These are phyloP conservation scores for Crenichthys baileyi DNA, from an alignment of 2,797 vertebrate species.

Conservation along the genomic window DNA sequence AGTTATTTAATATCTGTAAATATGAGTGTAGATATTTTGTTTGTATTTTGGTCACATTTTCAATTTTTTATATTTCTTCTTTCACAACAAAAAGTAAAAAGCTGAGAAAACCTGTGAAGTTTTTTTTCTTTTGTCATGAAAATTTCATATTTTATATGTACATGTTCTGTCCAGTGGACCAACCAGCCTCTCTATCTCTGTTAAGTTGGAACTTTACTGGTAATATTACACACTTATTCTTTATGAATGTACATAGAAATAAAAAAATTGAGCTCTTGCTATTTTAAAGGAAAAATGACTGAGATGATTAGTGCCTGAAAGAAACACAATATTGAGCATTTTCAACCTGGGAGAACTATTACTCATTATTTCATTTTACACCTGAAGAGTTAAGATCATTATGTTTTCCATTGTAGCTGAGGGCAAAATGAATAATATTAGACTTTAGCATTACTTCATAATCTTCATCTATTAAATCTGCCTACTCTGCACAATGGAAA, in stretches of 20 bases:
- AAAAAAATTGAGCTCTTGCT: background rate
- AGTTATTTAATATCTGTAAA: constrained; percentile 74
- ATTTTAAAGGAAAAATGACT: background rate
- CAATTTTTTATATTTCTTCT: constrained; percentile 35
- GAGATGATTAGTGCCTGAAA: background rate
- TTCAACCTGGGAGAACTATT: background rate
- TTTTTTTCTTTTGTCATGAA: background rate
- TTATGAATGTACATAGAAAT: constrained; percentile 4
- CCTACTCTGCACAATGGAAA: background rate
- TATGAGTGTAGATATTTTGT: constrained; percentile 61
- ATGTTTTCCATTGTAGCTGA: background rate
- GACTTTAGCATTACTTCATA: background rate
- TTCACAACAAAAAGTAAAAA: constrained; percentile 38
- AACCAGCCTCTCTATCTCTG: constrained; percentile 1
- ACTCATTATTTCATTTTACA: background rate
- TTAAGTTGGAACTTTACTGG: background rate
- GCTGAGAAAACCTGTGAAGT: background rate
- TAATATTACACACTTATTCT: background rate
- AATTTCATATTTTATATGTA: constrained; percentile 11
- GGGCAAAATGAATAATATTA: background rate
- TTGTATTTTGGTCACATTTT: constrained; percentile 43
- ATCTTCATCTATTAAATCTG: background rate
- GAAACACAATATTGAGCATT: background rate
- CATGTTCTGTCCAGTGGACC: constrained; percentile 29
- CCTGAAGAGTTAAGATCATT: too few relatives aligned